These are phyloP conservation scores for Eristalinus aeneus DNA, from an alignment of 2,888 invertebrate species.

Conservation along the genomic window DNA sequence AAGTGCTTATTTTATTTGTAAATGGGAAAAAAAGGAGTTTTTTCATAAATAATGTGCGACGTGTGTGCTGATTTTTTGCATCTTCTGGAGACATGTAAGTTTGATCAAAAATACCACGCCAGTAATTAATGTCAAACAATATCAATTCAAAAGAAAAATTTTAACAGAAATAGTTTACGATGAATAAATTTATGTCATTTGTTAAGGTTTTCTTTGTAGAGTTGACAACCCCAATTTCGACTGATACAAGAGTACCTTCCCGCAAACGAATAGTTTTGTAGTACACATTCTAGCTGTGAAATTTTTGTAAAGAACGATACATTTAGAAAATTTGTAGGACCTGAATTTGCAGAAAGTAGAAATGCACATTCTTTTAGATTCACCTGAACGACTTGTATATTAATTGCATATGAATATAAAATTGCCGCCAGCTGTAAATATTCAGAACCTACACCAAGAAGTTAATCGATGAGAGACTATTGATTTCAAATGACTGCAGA, in stretches of 20 bases:
- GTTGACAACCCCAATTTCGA: neutral
- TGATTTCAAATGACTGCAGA: neutral
- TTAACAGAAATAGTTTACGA: neutral
- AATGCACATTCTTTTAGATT: neutral
- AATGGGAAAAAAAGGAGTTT: slow-evolving; percentile 66
- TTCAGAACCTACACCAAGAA: slow-evolving; percentile 39
- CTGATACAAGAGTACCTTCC: slow-evolving; percentile 1
- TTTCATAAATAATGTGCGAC: slow-evolving; percentile 89
- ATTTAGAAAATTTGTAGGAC: slow-evolving; percentile 27
- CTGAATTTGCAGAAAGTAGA: neutral
- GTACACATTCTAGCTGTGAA: slow-evolving; percentile 33
- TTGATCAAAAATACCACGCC: slow-evolving; percentile 41
- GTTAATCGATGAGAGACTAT: neutral
- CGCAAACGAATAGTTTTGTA: slow-evolving; percentile 8
- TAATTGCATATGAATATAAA: neutral
- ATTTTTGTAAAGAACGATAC: slow-evolving; percentile 21
- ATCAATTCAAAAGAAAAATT: neutral
- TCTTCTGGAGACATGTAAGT: slow-evolving; percentile 92
- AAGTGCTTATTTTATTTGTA: slow-evolving; percentile 56
- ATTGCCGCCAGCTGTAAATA: neutral
- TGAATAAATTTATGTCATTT: neutral
- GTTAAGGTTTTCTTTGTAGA: neutral
- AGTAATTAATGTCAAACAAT: neutral
- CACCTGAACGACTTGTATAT: neutral
- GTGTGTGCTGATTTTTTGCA: slow-evolving; percentile 96